These are phyloP conservation scores for Eclectus roratus DNA, from an alignment of 2,113 vertebrate species.

Conservation along the genomic window DNA sequence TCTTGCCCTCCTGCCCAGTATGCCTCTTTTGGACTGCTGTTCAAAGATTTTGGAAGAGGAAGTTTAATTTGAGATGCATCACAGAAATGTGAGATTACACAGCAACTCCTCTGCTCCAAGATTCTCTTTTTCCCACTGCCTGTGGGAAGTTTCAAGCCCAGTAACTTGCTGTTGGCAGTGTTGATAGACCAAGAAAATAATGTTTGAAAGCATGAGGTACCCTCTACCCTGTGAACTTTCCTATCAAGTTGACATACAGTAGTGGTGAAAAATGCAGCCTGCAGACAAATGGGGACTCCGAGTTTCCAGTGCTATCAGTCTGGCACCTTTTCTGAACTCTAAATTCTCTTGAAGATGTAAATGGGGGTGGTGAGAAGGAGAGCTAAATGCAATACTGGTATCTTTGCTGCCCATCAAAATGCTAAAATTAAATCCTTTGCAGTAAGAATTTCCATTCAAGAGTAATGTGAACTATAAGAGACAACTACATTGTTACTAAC, in stretches of 20 bases:
- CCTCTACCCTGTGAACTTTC: not conserved
- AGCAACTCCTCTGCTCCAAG: not conserved
- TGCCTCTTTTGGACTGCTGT: not conserved
- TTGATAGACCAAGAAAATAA: not conserved
- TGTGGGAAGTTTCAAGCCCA: not conserved
- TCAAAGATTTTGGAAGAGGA: not conserved
- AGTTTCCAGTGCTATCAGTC: not conserved
- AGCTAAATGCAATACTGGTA: not conserved
- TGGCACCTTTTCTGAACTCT: not conserved
- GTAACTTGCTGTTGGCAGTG: not conserved
- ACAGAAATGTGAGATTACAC: not conserved
- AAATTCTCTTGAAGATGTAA: conserved; percentile 4
- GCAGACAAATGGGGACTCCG: not conserved
- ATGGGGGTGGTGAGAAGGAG: not conserved
- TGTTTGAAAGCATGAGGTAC: not conserved
- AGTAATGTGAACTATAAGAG: not conserved
- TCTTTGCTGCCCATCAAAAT: not conserved
- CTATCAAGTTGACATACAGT: not conserved
- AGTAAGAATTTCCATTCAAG: not conserved
- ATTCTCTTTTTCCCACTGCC: not conserved
- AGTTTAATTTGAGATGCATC: not conserved
- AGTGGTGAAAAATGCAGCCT: not conserved
- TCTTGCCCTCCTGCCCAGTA: not conserved
- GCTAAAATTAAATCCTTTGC: not conserved
- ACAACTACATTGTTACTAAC: not conserved